Evolutionary conservation across 2,113 vertebrate genomes (phyloP).

Genomic region (Corythornis madagascariensis): DNA sequence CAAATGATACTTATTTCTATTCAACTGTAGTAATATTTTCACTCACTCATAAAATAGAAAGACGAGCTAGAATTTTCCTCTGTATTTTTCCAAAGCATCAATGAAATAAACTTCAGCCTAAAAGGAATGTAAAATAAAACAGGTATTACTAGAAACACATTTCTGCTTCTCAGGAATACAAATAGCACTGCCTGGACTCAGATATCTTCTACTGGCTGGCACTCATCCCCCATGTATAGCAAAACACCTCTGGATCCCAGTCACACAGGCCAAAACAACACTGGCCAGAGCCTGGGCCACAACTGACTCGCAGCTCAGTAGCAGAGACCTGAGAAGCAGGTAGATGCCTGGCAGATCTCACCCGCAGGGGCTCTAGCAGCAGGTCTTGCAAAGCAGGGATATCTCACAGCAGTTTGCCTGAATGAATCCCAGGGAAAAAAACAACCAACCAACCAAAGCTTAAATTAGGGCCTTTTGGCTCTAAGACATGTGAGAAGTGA

Average conservation of each 20-base stretch:
- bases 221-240: fast-evolving
- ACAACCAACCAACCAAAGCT: not conserved
- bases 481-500: not conserved
- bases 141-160: not conserved
- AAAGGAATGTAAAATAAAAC: not conserved
- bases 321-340: not conserved
- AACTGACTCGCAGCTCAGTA: not conserved
- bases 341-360: not conserved
- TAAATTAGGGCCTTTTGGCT: not conserved
- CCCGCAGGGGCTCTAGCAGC: not conserved
- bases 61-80: slow-evolving; percentile 89
- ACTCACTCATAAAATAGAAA: slow-evolving; percentile 93
- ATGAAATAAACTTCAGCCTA: slow-evolving; percentile 91
- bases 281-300: not conserved
- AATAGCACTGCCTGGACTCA: not conserved
- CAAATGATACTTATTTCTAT: not conserved
- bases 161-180: not conserved
- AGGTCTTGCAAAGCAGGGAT: not conserved
- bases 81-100: slow-evolving; percentile 85
- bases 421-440: not conserved
- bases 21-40: not conserved
- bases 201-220: not conserved
- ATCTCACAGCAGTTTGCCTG: not conserved
- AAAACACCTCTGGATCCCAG: not conserved
- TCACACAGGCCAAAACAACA: not conserved